These are phyloP conservation scores for Aleiodes alternator DNA, from an alignment of 2,888 invertebrate species.

Conservation along the genomic window DNA sequence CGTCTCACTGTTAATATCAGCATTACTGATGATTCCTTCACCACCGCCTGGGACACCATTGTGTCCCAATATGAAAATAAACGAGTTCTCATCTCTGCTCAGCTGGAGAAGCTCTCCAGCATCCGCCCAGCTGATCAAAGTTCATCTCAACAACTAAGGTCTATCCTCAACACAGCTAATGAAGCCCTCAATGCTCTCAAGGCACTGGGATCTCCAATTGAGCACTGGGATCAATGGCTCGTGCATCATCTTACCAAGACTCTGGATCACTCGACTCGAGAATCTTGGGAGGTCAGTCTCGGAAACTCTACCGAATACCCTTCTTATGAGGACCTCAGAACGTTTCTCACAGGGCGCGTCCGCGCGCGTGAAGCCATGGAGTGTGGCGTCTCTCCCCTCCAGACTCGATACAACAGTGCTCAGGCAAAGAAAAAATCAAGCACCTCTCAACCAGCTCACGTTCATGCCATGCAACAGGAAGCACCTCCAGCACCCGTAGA, in stretches of 20 bases:
- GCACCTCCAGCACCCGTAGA: too few relatives aligned
- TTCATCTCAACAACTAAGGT: not conserved
- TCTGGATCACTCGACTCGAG: not conserved
- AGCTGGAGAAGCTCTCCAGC: conserved; percentile 21
- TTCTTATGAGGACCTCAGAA: too few relatives aligned
- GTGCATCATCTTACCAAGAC: not conserved
- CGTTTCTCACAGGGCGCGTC: too few relatives aligned
- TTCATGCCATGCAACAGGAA: too few relatives aligned
- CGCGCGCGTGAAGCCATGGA: too few relatives aligned
- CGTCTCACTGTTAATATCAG: conserved; percentile 5
- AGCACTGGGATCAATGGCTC: conserved; percentile 17
- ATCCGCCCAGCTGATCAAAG: not conserved
- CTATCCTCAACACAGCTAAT: not conserved
- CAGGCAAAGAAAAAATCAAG: too few relatives aligned
- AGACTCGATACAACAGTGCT: too few relatives aligned
- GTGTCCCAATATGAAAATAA: conserved; percentile 30
- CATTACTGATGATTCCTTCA: conserved; percentile 33
- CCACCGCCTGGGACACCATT: conserved; percentile 24
- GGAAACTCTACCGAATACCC: conserved; percentile 13
- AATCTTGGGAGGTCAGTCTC: conserved; percentile 26
- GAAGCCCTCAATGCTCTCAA: conserved; percentile 8
- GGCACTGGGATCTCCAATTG: conserved; percentile 14
- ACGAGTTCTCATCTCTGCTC: conserved; percentile 6
- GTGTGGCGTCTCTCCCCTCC: too few relatives aligned
- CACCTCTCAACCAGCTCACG: too few relatives aligned